These are phyloP conservation scores for Brienomyrus brachyistius DNA, from an alignment of 2,113 vertebrate species.

Conservation along the genomic window DNA sequence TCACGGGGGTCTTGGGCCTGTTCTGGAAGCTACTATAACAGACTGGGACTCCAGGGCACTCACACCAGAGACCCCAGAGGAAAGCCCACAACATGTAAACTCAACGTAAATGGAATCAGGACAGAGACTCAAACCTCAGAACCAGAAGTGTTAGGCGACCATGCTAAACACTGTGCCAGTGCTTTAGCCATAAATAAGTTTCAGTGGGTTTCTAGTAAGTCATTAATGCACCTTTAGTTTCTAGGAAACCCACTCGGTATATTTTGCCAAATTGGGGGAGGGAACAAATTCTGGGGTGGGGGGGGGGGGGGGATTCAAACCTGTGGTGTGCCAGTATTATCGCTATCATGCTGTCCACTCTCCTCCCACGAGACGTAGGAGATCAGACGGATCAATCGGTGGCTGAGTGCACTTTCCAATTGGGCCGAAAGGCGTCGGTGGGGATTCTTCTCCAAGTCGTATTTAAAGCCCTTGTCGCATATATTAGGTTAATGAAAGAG, in stretches of 20 bases:
- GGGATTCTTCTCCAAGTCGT: slow-evolving; percentile 24
- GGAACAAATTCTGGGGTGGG: neutral
- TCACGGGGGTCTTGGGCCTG: neutral
- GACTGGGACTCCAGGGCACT: neutral
- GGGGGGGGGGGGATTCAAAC: neutral
- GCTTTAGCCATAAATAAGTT: neutral
- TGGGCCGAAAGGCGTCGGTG: slow-evolving; percentile 37
- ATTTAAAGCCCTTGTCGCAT: slow-evolving; percentile 44
- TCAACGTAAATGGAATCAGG: neutral
- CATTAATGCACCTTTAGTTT: too few species aligned
- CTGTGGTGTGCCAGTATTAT: neutral
- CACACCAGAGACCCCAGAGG: neutral
- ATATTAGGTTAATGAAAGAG: slow-evolving; percentile 61
- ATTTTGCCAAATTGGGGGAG: neutral
- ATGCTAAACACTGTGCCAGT: neutral
- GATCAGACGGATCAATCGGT: slow-evolving; percentile 17
- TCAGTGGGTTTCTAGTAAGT: neutral
- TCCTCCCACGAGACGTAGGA: neutral
- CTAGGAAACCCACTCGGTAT: neutral
- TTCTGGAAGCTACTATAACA: neutral
- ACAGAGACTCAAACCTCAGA: neutral
- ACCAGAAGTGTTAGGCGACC: neutral
- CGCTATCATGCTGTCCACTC: neutral
- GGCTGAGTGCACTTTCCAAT: slow-evolving; percentile 42
- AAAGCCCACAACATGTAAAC: neutral